Evolutionary conservation across 1,140 invertebrate species (phyloP), one percentile per base, ranked within the genome.

Genomic region (Hyles euphorbiae): DNA sequence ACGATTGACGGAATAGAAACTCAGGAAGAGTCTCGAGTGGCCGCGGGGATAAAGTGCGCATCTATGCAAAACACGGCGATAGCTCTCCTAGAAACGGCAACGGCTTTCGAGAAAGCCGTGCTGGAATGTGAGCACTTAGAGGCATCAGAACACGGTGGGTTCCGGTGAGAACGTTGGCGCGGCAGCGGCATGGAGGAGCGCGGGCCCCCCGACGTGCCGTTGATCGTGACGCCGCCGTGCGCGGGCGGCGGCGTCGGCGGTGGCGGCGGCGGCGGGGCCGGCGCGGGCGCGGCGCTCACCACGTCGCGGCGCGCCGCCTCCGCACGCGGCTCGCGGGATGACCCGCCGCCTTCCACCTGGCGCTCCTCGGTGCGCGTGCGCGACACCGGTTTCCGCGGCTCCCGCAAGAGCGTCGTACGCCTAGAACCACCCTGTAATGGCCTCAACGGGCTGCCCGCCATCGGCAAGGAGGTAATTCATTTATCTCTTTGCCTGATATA

Each of bases 381-480:
- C 70, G 91, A 91, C 72, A 91, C 91, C 61, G 90, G 90, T 68
- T 91, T 91, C 67, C 89, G 91, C 67, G 91, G 91, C 66, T 91
- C 90, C 50, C 83, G 90, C 66, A 90, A 90, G 70, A 91, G 90
- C 72, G 81, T 91, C 68, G 91, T 92, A 56, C 89, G 90, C 63
- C 86, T 92, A 59, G 91, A 91, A 87, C 89, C 91, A 34, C 90
- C 91, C 53, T 92, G 91, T 88, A 92, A 92, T 78, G 91, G 91
- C 61, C 83, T 91, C 76, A 88, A 89, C 77, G 84, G 87, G 63
- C 78, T 90, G 60, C 81, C 81, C 57, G 80, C 79, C 80, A 89
- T 88, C 81, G 89, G 86, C 69, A 90, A 90, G 78, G 90, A 91
- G 81, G 89, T 90, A 90, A 88, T 76, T 69, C 72, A 76, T 66